A percentile compares a stretch with the other conserved stretches of the same genome.
Conservation (phyloP, 35 echinoderm and acorn worm species). For the Amphiura filiformis region DNA sequence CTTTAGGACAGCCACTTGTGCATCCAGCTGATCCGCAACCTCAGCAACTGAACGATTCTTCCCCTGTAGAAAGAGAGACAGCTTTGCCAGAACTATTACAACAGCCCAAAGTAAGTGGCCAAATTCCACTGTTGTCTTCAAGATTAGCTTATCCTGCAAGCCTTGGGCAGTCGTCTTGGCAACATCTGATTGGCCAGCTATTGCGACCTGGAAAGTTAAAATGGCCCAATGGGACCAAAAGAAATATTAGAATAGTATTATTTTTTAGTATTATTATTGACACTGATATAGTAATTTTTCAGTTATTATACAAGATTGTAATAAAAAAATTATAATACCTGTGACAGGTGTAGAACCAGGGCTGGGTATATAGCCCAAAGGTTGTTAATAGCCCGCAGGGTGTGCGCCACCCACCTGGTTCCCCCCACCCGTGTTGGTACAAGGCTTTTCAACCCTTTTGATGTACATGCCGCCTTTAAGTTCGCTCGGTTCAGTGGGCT, state of each 20-base stretch:
- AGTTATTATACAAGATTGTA: not conserved
- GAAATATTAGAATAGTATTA: not conserved
- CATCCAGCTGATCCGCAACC: not conserved
- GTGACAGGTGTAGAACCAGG: not conserved
- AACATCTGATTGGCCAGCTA: not conserved
- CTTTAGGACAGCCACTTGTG: not conserved
- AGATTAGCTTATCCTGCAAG: not conserved
- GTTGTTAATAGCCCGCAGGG: not conserved
- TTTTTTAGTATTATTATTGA: not conserved
- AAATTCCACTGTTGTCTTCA: not conserved
- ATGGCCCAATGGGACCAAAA: not conserved
- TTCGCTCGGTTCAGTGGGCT: not conserved
- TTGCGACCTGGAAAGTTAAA: not conserved
- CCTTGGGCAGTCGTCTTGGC: not conserved
- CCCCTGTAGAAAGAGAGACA: not conserved
- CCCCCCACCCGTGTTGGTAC: not conserved
- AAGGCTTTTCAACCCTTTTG: not conserved
- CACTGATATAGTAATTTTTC: not conserved
- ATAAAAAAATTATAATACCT: not conserved
- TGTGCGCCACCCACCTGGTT: not conserved
- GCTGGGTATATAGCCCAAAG: not conserved
- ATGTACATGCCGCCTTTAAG: not conserved
- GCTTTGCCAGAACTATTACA: not conserved
- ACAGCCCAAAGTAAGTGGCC: not conserved
- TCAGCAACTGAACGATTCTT: not conserved